Conservation (phyloP, 1,140 invertebrate species). For the Eciton burchellii region DNA sequence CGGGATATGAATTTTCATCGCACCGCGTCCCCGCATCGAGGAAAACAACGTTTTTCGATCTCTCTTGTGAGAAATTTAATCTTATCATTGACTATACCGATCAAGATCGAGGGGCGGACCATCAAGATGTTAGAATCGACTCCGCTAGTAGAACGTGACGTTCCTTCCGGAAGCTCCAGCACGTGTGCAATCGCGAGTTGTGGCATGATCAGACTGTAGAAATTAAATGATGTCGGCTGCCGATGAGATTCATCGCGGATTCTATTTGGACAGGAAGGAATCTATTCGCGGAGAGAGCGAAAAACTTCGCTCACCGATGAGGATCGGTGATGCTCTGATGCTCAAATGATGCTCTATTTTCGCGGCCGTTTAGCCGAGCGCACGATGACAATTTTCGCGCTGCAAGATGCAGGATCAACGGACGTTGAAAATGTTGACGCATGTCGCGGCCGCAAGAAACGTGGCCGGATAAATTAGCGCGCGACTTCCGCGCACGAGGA, state of each 20-base stretch:
- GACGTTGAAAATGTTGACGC: constrained; percentile 3
- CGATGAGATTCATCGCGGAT: not conserved
- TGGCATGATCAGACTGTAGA: not conserved
- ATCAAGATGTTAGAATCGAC: not conserved
- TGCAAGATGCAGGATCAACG: constrained; percentile 11
- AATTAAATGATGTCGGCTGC: not conserved
- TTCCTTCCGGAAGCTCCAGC: not conserved
- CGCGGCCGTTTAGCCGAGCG: not conserved
- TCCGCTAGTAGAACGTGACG: not conserved
- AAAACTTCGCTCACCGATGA: not conserved
- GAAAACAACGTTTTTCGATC: not conserved
- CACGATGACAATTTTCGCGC: not conserved
- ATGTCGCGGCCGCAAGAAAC: too few relatives aligned
- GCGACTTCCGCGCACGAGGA: too few relatives aligned
- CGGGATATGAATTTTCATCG: not conserved
- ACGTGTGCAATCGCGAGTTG: not conserved
- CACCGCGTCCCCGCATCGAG: not conserved
- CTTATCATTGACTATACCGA: not conserved
- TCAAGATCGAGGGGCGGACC: not conserved
- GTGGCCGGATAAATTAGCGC: not conserved
- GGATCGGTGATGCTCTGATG: not conserved
- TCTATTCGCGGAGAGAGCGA: not conserved
- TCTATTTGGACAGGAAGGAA: not conserved
- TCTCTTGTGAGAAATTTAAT: not conserved
- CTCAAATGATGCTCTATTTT: constrained; percentile 8